A percentile compares a stretch with the other conserved stretches of the same genome.
These are phyloP conservation scores for Gorsachius magnificus DNA, from an alignment of 2,797 vertebrate species.

Conservation along the genomic window DNA sequence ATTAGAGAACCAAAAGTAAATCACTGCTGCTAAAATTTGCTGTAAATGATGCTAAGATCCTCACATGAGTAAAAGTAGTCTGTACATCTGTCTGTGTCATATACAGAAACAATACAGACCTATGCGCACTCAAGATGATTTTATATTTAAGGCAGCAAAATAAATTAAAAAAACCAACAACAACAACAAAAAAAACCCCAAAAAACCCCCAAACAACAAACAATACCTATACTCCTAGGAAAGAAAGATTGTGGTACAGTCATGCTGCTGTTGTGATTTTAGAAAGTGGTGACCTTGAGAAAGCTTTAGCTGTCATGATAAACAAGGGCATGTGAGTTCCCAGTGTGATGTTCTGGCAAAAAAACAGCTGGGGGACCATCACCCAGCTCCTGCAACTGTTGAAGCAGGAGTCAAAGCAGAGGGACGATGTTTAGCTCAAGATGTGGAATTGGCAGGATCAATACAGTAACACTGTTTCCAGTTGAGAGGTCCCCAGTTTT, in stretches of 20 bases:
- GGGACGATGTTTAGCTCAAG: background rate
- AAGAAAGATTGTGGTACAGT: background rate
- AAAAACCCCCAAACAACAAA: too few relatives aligned
- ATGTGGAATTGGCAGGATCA: background rate
- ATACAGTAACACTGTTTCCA: background rate
- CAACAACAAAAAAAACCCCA: too few relatives aligned
- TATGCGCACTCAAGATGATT: background rate
- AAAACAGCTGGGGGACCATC: background rate
- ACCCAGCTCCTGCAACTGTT: background rate
- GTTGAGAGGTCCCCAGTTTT: background rate
- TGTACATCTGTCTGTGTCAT: rapidly evolving
- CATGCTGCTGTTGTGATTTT: background rate
- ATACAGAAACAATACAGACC: background rate
- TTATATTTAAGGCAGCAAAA: background rate
- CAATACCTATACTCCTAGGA: background rate
- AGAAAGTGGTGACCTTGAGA: background rate
- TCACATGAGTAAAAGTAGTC: background rate
- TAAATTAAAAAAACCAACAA: background rate
- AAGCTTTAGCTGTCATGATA: background rate
- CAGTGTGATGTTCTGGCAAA: background rate
- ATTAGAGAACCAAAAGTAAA: background rate
- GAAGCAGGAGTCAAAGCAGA: background rate
- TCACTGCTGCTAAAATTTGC: background rate
- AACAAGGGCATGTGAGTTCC: background rate
- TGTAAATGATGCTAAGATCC: background rate